Conservation (phyloP, 2,888 invertebrate species). For the Polia nebulosa region DNA sequence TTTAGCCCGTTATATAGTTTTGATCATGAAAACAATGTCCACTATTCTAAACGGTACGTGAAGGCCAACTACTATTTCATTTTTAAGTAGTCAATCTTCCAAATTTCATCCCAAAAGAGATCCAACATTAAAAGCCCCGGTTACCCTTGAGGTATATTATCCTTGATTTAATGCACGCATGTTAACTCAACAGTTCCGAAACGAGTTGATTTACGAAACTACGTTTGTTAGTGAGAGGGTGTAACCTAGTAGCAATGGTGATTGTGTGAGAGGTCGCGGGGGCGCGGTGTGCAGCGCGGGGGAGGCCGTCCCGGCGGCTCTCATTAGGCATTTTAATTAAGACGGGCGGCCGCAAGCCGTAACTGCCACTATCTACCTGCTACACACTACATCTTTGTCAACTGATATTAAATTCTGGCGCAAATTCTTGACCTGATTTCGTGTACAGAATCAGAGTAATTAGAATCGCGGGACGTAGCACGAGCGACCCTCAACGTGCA, state of each 20-base stretch:
- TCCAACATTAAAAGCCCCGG: neutral
- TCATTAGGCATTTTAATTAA: conserved; percentile 84
- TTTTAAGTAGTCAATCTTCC: neutral
- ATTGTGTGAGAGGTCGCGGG: conserved; percentile 51
- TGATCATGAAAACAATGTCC: neutral
- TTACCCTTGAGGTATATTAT: neutral
- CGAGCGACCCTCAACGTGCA: neutral
- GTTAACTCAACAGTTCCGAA: conserved; percentile 31
- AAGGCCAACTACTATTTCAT: too few relatives aligned
- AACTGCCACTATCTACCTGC: conserved; percentile 66
- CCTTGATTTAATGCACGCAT: conserved; percentile 20
- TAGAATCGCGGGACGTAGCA: neutral
- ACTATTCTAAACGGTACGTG: neutral
- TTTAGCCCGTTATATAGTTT: too few relatives aligned
- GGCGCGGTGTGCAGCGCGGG: conserved; percentile 25
- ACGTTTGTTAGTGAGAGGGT: conserved; percentile 56
- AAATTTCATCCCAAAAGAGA: conserved; percentile 6
- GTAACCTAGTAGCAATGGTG: conserved; percentile 60
- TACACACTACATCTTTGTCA: conserved; percentile 58
- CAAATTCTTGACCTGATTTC: conserved; percentile 51
- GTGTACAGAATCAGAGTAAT: conserved; percentile 18
- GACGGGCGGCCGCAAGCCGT: conserved; percentile 62
- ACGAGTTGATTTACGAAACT: conserved; percentile 59
- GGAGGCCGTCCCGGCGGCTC: conserved; percentile 56
- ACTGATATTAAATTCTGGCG: conserved; percentile 56